Conservation (phyloP, 1,140 invertebrate species). For the Bombus pascuorum region DNA sequence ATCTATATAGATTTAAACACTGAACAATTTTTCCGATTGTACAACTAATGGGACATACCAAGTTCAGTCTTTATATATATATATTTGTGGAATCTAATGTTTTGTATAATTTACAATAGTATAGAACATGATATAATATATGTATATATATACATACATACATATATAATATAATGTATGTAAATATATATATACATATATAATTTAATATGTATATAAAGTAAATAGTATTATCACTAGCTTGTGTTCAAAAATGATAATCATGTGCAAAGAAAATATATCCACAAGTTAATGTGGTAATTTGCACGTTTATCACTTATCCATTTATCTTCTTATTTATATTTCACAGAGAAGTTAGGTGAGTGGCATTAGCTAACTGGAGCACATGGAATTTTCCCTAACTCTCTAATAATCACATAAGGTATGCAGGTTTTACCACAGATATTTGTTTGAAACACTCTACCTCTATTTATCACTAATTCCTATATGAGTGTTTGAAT, state of each 20-base stretch:
- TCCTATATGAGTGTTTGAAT: constrained; percentile 51
- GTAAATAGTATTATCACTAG: constrained; percentile 58
- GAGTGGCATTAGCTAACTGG: constrained; percentile 67
- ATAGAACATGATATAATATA: constrained; percentile 50
- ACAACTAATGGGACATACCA: constrained; percentile 70
- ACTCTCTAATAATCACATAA: constrained; percentile 74
- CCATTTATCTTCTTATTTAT: constrained; percentile 56
- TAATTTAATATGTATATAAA: constrained; percentile 62
- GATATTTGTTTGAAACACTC: constrained; percentile 61
- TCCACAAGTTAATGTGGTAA: constrained; percentile 46
- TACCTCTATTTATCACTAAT: constrained; percentile 51
- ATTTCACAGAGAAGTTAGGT: constrained; percentile 71
- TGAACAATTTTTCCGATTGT: constrained; percentile 22
- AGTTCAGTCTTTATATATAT: constrained; percentile 72
- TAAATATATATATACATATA: constrained; percentile 46
- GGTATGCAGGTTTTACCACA: constrained; percentile 66
- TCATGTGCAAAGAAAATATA: constrained; percentile 65
- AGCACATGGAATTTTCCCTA: constrained; percentile 74
- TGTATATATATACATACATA: constrained; percentile 43
- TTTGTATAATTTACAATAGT: constrained; percentile 69
- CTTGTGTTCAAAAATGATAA: constrained; percentile 60
- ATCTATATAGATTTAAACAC: constrained; percentile 20
- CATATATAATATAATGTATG: constrained; percentile 60
- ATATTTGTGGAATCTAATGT: constrained; percentile 68
- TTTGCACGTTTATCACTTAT: constrained; percentile 62